Base-by-base conservation (phyloP, 2,888 invertebrate genomes). In the Schizaphis graminum region DNA sequence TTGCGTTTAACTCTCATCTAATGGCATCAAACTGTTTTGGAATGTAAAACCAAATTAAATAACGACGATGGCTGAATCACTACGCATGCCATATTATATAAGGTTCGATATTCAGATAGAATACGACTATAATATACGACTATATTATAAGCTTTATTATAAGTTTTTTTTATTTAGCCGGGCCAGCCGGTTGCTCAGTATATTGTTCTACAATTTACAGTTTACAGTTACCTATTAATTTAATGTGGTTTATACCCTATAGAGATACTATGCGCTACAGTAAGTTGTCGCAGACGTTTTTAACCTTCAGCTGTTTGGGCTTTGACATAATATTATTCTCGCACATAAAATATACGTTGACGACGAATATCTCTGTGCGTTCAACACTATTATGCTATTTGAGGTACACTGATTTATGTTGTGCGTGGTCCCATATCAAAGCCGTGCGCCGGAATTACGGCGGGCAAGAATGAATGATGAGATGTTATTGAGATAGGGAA, bases 381-480 rank as follows among this genome's bases (percentile, higher is more conserved):
- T 10, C 13, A 47, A 47, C 28, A 86, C 86, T 35, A 24, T 41
- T 41, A 41, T 26, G 28, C 35, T 16, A 44, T 44, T 91, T 91
- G 91, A 91, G 86, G 21, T 44, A n/a, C 91, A 91, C 91, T 56
- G 91, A 91, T 85, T 77, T 91, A 91, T 35, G 57, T 57, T 87
- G 61, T 16, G 91, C 91, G 91, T 84, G 91, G 77, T 91, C 53
- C 53, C 86, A 28, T 92, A 87, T 92, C 86, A 85, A 85, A 91
- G 56, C 91, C n/a, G 16, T 8, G 44, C 47, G 57, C 24, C 92
- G 92, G 86, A 91, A 86, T 91, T 1, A 41, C 57, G 56, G 92
- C 86, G 86, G 49, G n/a, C 93, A 47, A 57, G 89, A 89, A 93
- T 57, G 93, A 89, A 90, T 28, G 89, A 93, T 53, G 85, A 56